Percentiles rank a stretch among this genome's conserved stretches.
Conservation (phyloP, 2,113 vertebrate genomes). For the Tretioscincus oriximinensis region DNA sequence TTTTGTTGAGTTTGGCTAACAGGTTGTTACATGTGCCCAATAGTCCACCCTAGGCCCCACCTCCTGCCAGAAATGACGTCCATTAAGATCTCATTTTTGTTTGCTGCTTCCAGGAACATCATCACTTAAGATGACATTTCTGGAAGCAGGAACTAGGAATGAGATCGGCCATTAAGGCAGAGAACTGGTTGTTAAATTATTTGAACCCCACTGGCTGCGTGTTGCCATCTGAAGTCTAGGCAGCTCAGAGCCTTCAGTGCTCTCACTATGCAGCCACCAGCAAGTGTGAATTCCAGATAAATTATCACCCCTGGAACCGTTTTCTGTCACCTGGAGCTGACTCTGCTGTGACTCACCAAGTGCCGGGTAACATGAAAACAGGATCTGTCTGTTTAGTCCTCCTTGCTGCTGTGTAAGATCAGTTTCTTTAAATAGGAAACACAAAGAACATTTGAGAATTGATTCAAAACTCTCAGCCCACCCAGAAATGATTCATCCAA, state of each 20-base stretch:
- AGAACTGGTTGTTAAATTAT: no score
- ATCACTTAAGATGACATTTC: no score
- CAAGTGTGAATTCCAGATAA: not conserved
- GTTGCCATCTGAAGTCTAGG: not conserved
- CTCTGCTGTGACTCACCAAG: not conserved
- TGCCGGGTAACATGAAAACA: not conserved
- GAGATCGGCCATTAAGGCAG: no score
- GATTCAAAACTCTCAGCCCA: not conserved
- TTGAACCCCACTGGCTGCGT: no score
- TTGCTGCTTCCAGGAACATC: no score
- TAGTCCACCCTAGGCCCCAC: no score
- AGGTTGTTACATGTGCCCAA: no score
- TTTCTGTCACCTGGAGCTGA: not conserved
- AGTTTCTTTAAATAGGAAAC: not conserved
- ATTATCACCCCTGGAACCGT: not conserved
- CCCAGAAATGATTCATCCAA: not conserved
- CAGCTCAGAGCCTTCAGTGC: not conserved
- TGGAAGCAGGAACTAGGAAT: no score
- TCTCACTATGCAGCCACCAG: not conserved
- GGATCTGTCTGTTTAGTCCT: not conserved
- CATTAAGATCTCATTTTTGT: no score
- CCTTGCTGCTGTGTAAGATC: not conserved
- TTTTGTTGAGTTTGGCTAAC: no score
- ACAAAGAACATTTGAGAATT: not conserved
- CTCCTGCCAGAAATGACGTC: no score